Conservation (phyloP, 2,113 vertebrate genomes). For the Sorex fumeus region DNA sequence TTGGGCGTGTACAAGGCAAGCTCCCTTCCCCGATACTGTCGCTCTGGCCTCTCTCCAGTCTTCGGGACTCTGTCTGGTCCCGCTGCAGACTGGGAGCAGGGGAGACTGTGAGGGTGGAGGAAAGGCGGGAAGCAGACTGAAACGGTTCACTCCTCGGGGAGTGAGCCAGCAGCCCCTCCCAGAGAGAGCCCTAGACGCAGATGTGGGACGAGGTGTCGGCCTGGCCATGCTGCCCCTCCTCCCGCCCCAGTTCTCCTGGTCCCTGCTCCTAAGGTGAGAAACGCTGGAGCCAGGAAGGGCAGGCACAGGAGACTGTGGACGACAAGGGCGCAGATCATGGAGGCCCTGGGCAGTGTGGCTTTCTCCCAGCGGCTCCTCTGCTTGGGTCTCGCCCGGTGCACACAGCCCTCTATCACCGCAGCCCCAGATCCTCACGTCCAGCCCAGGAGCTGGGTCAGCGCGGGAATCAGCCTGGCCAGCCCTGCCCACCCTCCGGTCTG, state of each 20-base stretch:
- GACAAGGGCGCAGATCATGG: neutral
- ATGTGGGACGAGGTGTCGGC: too few relatives aligned
- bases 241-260: neutral
- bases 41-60: too few relatives aligned
- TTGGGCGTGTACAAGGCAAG: too few relatives aligned
- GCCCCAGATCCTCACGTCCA: neutral
- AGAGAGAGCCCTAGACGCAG: too few relatives aligned
- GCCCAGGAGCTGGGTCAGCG: neutral
- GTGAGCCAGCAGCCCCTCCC: too few relatives aligned
- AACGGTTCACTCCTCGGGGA: neutral
- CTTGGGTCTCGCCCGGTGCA: too few relatives aligned
- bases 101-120: neutral
- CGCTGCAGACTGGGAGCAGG: neutral
- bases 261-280: neutral
- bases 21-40: too few relatives aligned
- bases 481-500: neutral
- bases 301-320: neutral
- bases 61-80: too few relatives aligned
- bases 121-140: neutral
- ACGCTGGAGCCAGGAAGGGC: neutral
- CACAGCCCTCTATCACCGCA: too few relatives aligned
- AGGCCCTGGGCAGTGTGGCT: too few relatives aligned
- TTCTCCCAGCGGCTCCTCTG: too few relatives aligned
- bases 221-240: too few relatives aligned
- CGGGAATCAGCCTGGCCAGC: neutral